Conservation (phyloP, 2,888 invertebrate genomes). For the Clitarchus hookeri region DNA sequence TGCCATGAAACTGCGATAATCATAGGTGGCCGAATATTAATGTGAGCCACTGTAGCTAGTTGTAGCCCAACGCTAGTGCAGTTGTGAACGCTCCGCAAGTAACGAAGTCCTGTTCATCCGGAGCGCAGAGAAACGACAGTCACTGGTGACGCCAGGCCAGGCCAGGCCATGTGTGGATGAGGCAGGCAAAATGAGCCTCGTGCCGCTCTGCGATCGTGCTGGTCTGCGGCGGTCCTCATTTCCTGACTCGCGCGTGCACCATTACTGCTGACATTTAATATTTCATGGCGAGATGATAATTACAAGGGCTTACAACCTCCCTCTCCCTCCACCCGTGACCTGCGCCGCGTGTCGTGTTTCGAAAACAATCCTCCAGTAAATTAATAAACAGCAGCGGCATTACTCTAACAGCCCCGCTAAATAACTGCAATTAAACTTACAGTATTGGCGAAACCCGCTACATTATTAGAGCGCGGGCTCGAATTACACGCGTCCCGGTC, state of each 20-base stretch:
- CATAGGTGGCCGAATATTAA: too few relatives aligned
- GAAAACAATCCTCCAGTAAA: neutral
- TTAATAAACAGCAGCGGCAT: neutral
- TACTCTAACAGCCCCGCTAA: neutral
- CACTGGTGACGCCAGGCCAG: too few relatives aligned
- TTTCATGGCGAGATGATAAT: neutral
- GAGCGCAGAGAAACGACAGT: too few relatives aligned
- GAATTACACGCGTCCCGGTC: neutral
- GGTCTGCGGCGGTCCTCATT: neutral
- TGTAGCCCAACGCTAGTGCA: too few relatives aligned
- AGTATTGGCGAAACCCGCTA: neutral
- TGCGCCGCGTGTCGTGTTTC: neutral
- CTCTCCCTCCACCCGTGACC: neutral
- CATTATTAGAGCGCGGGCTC: neutral
- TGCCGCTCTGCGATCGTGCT: too few relatives aligned
- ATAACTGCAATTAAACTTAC: conserved; percentile 14
- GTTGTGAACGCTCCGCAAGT: too few relatives aligned
- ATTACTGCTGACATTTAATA: conserved; percentile 10
- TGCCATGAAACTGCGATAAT: too few relatives aligned
- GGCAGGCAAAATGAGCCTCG: too few relatives aligned
- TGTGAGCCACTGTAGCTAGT: too few relatives aligned
- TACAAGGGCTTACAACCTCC: neutral
- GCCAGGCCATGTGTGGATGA: too few relatives aligned
- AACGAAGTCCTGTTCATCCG: too few relatives aligned
- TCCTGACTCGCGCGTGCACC: neutral